These are phyloP conservation scores for Pheucticus melanocephalus DNA, from an alignment of 2,113 vertebrate species.

Conservation along the genomic window DNA sequence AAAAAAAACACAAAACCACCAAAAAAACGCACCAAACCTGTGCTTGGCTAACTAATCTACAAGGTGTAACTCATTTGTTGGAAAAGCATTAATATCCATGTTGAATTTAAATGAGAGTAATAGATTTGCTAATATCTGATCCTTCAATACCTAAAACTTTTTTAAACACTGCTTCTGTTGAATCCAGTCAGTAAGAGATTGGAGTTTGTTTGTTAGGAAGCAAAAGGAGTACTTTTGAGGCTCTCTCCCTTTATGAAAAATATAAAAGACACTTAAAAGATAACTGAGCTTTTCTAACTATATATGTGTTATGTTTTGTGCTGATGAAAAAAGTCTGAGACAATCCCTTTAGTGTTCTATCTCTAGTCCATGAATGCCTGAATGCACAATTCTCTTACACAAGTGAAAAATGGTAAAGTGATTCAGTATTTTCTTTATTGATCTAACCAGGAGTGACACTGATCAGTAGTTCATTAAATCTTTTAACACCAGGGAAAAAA, in stretches of 20 bases:
- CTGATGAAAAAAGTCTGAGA: background rate
- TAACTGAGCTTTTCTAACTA: background rate
- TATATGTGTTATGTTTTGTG: background rate
- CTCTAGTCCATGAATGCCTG: background rate
- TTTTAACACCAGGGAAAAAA: constrained; percentile 39
- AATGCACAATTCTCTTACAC: background rate
- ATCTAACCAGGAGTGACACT: constrained; percentile 48
- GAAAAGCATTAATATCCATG: background rate
- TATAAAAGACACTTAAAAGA: background rate
- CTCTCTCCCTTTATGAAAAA: background rate
- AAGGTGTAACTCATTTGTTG: background rate
- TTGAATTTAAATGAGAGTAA: background rate
- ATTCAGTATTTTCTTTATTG: constrained; percentile 28
- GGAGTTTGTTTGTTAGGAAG: background rate
- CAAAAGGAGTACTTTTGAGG: background rate
- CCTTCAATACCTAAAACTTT: background rate
- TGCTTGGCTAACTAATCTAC: background rate
- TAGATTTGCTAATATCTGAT: background rate
- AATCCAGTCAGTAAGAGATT: background rate
- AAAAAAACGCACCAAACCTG: background rate
- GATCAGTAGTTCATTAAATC: background rate
- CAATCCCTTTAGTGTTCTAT: background rate
- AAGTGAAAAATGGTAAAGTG: background rate
- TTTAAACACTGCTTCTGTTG: background rate
- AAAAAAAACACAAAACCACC: background rate